Conservation (phyloP, 2,113 vertebrate species). For the Hippopotamus amphibius region DNA sequence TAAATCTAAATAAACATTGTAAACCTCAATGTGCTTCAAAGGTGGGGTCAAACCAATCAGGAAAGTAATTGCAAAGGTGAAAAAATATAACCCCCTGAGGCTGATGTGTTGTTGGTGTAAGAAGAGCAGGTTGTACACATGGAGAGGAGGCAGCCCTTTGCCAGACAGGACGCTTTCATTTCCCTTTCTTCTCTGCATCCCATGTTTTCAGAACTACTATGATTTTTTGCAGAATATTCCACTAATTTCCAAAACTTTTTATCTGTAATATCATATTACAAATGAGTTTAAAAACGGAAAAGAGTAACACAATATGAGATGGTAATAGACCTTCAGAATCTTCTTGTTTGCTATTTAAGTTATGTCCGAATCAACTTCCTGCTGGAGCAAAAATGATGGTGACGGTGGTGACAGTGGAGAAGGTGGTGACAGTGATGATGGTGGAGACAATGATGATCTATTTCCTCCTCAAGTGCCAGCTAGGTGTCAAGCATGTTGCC, state of each 20-base stretch:
- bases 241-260: not conserved
- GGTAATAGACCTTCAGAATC: not conserved
- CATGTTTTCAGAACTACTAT: not conserved
- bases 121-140: too few relatives aligned
- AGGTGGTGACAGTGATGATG: fast-evolving
- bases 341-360: not conserved
- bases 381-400: not conserved
- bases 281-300: not conserved
- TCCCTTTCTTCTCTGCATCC: not conserved
- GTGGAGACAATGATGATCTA: not conserved
- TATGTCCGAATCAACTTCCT: not conserved
- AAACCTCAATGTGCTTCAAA: not conserved
- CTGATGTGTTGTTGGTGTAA: not conserved
- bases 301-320: not conserved
- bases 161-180: not conserved
- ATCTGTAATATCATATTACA: not conserved
- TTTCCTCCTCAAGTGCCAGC: not conserved
- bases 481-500: not conserved
- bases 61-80: not conserved
- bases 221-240: not conserved
- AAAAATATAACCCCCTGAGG: not conserved
- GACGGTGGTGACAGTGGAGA: not conserved
- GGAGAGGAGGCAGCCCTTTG: not conserved
- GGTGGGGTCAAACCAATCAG: too few relatives aligned
- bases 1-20: not conserved